A percentile compares a stretch with the other conserved stretches of the same genome.
Conservation (phyloP, 1,140 invertebrate species). For the Chelonus insularis region DNA sequence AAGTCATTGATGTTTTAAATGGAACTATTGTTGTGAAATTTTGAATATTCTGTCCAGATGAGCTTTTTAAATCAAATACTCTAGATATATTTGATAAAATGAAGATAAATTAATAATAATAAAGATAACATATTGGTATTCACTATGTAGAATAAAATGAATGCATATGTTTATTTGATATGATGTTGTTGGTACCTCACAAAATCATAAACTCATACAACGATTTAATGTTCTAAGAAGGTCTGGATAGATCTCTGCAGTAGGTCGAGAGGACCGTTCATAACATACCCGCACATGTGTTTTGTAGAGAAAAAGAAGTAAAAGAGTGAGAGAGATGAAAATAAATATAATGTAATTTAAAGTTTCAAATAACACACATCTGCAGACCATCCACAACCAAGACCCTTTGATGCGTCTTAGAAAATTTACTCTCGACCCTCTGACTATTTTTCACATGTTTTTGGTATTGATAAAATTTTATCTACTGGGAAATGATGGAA, state of each 20-base stretch:
- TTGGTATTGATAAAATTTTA: too few species aligned
- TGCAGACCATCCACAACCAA: too few species aligned
- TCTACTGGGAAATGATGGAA: too few species aligned
- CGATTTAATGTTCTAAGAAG: not conserved
- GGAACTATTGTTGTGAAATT: too few species aligned
- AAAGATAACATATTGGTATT: not conserved
- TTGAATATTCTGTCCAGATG: too few species aligned
- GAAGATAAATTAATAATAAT: not conserved
- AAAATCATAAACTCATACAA: not conserved
- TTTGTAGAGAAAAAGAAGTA: not conserved
- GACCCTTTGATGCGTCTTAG: too few species aligned
- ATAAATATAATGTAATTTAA: not conserved
- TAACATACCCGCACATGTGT: not conserved
- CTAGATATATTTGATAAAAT: not conserved
- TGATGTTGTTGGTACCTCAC: too few species aligned
- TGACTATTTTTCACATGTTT: too few species aligned
- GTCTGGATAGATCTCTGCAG: not conserved
- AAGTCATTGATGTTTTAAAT: too few species aligned
- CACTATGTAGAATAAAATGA: conserved; percentile 35
- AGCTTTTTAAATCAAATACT: not conserved
- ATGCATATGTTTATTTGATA: too few species aligned
- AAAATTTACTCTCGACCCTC: too few species aligned
- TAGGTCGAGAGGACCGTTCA: not conserved
- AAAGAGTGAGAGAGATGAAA: not conserved
- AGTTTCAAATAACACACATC: not conserved